These are phyloP conservation scores for Magallana angulata DNA, from an alignment of 1,140 invertebrate genomes.

Conservation along the genomic window DNA sequence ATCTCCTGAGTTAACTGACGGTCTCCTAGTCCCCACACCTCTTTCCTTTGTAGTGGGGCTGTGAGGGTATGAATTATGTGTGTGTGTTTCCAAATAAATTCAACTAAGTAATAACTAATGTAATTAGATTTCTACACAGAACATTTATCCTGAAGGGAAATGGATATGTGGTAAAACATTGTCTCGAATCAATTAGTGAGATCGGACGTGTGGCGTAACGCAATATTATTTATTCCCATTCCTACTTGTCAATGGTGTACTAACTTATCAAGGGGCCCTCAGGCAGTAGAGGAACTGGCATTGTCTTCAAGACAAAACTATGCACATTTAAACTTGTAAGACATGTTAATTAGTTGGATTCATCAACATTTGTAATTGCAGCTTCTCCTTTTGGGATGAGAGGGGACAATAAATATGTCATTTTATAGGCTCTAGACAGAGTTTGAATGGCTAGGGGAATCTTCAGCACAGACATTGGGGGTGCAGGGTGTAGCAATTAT, in stretches of 20 bases:
- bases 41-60: not conserved
- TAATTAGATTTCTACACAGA: slow-evolving; percentile 7
- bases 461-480: not conserved
- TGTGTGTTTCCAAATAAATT: not conserved
- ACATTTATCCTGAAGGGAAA: slow-evolving; percentile 31
- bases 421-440: slow-evolving; percentile 11
- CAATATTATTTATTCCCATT: slow-evolving; percentile 13
- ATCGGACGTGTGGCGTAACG: not conserved
- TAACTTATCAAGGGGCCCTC: not conserved
- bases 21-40: not conserved
- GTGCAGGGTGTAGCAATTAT: slow-evolving; percentile 21
- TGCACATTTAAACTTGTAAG: not conserved
- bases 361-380: not conserved
- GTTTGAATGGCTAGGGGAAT: slow-evolving; percentile 8
- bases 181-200: slow-evolving; percentile 23
- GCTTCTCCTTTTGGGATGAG: slow-evolving; percentile 18
- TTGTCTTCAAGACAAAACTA: not conserved
- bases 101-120: not conserved
- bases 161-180: slow-evolving; percentile 11
- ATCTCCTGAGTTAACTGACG: not conserved
- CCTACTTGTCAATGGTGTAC: slow-evolving; percentile 10
- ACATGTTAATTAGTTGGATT: slow-evolving; percentile 23
- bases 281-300: not conserved
- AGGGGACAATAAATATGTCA: slow-evolving; percentile 30
- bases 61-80: slow-evolving; percentile 15